phyloP scores from a whole-genome alignment of 2,113 vertebrate genomes.

The Alces alces region DNA sequence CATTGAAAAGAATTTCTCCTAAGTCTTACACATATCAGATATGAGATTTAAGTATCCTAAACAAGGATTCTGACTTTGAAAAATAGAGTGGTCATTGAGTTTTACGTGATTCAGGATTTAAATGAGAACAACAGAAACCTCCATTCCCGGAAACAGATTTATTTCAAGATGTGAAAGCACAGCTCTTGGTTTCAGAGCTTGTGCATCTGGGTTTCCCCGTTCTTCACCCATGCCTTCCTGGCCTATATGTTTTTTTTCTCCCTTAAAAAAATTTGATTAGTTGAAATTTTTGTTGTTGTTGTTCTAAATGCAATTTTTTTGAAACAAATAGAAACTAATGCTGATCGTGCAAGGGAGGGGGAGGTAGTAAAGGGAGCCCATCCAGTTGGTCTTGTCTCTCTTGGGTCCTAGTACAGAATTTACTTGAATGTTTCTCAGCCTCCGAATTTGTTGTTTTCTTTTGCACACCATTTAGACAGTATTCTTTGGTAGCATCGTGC shows the following conservation, averaged over 20 bases:
- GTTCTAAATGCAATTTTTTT: background rate
- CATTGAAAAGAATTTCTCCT: background rate
- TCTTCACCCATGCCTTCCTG: background rate
- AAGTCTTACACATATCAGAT: background rate
- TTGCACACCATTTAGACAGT: background rate
- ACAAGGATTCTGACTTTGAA: constrained; percentile 1
- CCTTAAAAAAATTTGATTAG: background rate
- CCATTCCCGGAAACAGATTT: constrained; percentile 19
- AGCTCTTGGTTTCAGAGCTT: constrained; percentile 62
- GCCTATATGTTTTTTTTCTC: background rate
- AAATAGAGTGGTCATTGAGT: background rate
- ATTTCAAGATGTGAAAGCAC: constrained; percentile 33
- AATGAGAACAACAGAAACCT: constrained; percentile 41
- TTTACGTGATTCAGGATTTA: background rate
- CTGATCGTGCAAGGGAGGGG: background rate
- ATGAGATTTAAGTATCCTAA: background rate
- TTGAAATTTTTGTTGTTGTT: background rate
- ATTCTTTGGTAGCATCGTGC: background rate
- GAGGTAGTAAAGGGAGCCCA: background rate
- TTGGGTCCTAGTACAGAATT: background rate
- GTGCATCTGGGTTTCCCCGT: background rate
- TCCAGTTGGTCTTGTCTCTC: background rate
- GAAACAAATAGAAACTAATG: background rate
- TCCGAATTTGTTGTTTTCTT: background rate
- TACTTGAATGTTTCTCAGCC: background rate